phyloP scores from a whole-genome alignment of 2,113 vertebrate species.

The Cyprinus carpio region DNA sequence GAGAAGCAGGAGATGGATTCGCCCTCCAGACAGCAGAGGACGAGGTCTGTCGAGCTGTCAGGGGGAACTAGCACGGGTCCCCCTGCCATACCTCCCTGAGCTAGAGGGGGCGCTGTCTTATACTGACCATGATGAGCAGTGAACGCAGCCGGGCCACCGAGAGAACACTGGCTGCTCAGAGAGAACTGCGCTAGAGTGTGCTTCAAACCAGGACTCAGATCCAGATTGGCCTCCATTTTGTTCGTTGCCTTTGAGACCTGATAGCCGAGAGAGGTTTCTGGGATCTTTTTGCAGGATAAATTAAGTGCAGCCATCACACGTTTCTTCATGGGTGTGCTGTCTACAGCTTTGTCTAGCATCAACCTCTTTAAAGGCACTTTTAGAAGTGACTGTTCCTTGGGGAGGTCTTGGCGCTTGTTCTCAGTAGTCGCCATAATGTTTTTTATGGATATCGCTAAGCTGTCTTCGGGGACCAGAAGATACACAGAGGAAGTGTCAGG shows the following conservation, averaged over 20 bases:
- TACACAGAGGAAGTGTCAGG: slow-evolving; percentile 14
- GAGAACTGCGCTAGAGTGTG: slow-evolving; percentile 88
- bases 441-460: slow-evolving; percentile 15
- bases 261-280: slow-evolving; percentile 47
- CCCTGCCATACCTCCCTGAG: slow-evolving; percentile 74
- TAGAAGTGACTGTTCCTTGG: slow-evolving; percentile 46
- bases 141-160: slow-evolving; percentile 87
- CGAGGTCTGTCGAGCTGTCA: slow-evolving; percentile 85
- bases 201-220: slow-evolving; percentile 85
- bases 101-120: slow-evolving; percentile 78
- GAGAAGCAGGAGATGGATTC: slow-evolving; percentile 88
- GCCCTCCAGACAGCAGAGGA: slow-evolving; percentile 81
- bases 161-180: slow-evolving; percentile 85
- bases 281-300: slow-evolving; percentile 60
- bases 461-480: slow-evolving; percentile 27
- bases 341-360: slow-evolving; percentile 73
- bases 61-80: slow-evolving; percentile 81
- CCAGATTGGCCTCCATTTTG: slow-evolving; percentile 71
- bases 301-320: slow-evolving; percentile 76
- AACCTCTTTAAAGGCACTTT: slow-evolving; percentile 67
- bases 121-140: slow-evolving; percentile 83
- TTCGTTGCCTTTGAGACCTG: slow-evolving; percentile 65
- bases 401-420: slow-evolving; percentile 59
- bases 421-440: slow-evolving; percentile 76
- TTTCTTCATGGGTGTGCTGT: slow-evolving; percentile 79